Evolutionary conservation across 1,140 invertebrate species (phyloP).

Genomic region (Microplitis mediator): DNA sequence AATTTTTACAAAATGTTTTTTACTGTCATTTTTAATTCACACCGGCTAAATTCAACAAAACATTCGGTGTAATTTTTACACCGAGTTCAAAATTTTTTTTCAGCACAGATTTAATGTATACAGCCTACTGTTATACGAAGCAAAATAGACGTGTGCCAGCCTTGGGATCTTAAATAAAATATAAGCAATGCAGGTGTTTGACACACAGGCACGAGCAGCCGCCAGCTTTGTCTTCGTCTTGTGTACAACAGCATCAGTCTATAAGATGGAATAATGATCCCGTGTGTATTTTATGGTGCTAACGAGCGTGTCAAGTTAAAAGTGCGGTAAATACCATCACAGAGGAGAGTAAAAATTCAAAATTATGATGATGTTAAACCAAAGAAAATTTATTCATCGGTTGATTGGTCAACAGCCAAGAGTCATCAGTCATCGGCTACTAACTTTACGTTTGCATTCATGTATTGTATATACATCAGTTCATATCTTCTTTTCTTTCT

Average conservation of each 20-base stretch:
- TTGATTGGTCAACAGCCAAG: neutral
- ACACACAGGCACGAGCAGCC: neutral
- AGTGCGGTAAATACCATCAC: neutral
- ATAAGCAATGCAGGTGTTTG: constrained; percentile 13
- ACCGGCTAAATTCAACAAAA: no score
- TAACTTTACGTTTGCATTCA: no score
- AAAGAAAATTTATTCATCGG: neutral
- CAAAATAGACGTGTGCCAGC: constrained; percentile 6
- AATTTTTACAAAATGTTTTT: no score
- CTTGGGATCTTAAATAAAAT: constrained; percentile 22
- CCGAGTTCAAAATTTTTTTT: no score
- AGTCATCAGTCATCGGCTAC: no score
- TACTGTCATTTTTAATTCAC: no score
- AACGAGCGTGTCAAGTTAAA: neutral
- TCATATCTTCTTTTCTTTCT: no score
- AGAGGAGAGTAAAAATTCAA: neutral
- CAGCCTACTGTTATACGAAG: neutral
- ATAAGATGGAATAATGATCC: constrained; percentile 13
- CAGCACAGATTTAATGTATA: no score
- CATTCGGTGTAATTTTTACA: no score
- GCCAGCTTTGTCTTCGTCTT: neutral
- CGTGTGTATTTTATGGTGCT: neutral
- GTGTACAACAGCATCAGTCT: neutral
- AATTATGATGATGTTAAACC: neutral
- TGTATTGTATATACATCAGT: no score